Base-by-base conservation (phyloP, 2,113 vertebrate species). In the Numenius arquata region DNA sequence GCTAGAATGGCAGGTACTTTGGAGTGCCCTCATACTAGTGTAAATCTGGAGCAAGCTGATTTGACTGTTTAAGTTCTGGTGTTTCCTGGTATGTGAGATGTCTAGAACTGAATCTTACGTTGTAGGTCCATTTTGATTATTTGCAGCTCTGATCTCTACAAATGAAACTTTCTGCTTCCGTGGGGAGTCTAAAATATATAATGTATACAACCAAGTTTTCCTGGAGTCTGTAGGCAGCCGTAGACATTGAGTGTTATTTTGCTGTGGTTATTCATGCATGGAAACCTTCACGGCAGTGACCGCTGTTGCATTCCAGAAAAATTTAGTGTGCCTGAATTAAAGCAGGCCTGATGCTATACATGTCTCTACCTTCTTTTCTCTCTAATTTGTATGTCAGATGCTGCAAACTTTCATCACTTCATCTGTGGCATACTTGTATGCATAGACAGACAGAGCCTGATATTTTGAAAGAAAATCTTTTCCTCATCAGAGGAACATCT, bases 241-340 rank as follows among this genome's bases (percentile, higher is more conserved):
- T 67, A 84, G 89, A 25, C 56, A 70, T 48, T 67, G 62, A 94
- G 58, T 7, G 8, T 72, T 36, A 8, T 71, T 91, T 53, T 94
- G 83, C 90, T 86, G 85, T 84, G 91, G 91, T 93, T 92, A 86
- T 78, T 90, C 88, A 83, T 88, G 80, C 34, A 79, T 40, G 41
- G 78, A 95, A 91, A 92, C 92, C 95, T 81, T 88, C 62, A 50
- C 75, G 89, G 84, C 75, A 90, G 84, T 72, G 87, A 93, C 52
- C 18, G 7, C 62, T 91, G 65, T 43, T 93, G 85, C 85, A 88
- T 97, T 96, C 95, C 89, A 85, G 87, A 75, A 93, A 89, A 96
- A 74, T 73, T 82, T 95, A 96, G 16, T 90, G 82, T 90, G 79
- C 52, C 21, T 67, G 89, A 93, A 85, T 95, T 83, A 89, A 84